Evolutionary conservation across 2,888 invertebrate genomes (phyloP).

Genomic region (Tetranychus piercei): DNA sequence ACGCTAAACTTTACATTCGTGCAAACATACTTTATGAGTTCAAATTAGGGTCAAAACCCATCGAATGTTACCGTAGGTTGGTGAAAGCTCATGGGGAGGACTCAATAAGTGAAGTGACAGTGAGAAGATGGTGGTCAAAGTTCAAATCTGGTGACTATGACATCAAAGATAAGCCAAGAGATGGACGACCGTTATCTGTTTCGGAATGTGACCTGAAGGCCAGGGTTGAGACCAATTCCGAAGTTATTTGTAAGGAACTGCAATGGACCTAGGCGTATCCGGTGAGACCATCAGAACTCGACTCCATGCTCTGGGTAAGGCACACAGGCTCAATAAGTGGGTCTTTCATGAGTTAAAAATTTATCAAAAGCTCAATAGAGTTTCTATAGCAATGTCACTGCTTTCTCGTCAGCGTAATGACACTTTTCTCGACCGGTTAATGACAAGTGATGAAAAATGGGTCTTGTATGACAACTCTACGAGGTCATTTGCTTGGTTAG

Average conservation of each 20-base stretch:
- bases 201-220: background rate
- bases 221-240: background rate
- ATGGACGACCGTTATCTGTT: slow-evolving; percentile 11
- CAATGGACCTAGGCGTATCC: background rate
- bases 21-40: no score
- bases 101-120: background rate
- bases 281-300: background rate
- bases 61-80: background rate
- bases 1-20: no score
- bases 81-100: background rate
- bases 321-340: background rate
- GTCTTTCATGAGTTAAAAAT: background rate
- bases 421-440: background rate
- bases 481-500: background rate
- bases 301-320: slow-evolving; percentile 9
- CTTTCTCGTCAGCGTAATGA: background rate
- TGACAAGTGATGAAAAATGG: background rate
- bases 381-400: background rate
- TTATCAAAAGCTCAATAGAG: background rate
- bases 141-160: slow-evolving; percentile 3
- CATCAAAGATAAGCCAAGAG: slow-evolving; percentile 8
- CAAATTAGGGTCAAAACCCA: no score
- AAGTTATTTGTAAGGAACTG: slow-evolving; percentile 3
- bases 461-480: background rate
- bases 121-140: background rate